phyloP scores from a whole-genome alignment of 2,113 vertebrate species.

The Mormyrus lacerda region DNA sequence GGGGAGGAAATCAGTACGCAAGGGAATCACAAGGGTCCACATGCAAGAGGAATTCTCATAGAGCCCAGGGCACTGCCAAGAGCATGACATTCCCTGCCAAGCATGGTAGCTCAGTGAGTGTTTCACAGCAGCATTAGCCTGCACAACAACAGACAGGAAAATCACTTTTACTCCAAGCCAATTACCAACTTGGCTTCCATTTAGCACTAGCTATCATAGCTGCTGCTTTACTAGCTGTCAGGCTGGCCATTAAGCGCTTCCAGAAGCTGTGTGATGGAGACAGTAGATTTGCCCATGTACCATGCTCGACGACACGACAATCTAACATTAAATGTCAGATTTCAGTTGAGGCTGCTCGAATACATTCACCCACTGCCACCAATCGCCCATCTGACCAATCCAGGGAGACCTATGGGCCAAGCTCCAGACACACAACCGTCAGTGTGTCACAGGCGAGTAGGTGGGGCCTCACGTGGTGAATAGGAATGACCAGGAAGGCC shows the following conservation, averaged over 20 bases:
- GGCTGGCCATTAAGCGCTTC: not conserved
- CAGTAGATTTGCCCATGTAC: not conserved
- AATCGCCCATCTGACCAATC: not conserved
- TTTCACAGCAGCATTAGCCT: not conserved
- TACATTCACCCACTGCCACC: not conserved
- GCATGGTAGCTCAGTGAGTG: not conserved
- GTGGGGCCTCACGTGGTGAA: conserved; percentile 67
- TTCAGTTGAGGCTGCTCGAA: not conserved
- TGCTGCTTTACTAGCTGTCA: not conserved
- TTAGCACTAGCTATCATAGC: not conserved
- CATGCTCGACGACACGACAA: not conserved
- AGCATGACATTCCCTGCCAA: not conserved
- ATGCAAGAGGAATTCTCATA: not conserved
- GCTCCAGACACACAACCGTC: not conserved
- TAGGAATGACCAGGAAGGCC: conserved; percentile 79
- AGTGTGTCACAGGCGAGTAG: not conserved
- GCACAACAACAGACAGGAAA: not conserved
- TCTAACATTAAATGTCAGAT: not conserved
- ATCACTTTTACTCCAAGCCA: not conserved
- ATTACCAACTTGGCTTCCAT: not conserved
- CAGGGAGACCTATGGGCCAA: not conserved
- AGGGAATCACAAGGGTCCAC: not conserved
- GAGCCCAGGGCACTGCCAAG: not conserved
- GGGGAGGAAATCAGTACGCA: not conserved
- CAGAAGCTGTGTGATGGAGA: not conserved